A percentile compares a stretch with the other conserved stretches of the same genome.
Conservation (phyloP, 2,797 vertebrate species). For the Amazona ochrocephala region DNA sequence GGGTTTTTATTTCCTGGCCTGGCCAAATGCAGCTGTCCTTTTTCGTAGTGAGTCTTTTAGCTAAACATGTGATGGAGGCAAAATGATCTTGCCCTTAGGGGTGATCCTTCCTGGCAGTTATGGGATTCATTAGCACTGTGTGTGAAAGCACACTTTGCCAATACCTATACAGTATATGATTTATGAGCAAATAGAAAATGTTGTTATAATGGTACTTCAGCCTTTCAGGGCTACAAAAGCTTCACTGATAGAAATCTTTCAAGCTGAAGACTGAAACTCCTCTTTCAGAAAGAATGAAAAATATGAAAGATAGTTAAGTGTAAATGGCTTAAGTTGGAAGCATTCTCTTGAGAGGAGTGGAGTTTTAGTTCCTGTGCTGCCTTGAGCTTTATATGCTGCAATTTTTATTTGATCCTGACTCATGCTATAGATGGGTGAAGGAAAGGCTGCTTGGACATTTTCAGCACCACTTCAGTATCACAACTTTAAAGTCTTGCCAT, state of each 20-base stretch:
- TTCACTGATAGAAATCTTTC: not conserved
- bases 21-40: not conserved
- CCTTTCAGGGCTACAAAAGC: not conserved
- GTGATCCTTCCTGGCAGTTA: not conserved
- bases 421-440: not conserved
- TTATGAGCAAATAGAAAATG: not conserved
- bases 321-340: not conserved
- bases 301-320: not conserved
- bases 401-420: not conserved
- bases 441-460: not conserved
- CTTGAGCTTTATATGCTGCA: not conserved
- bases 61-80: not conserved
- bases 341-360: not conserved
- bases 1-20: not conserved
- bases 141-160: not conserved
- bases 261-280: not conserved
- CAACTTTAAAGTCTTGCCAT: not conserved
- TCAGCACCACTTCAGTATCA: not conserved
- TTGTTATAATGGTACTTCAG: not conserved
- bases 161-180: not conserved
- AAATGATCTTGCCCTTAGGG: not conserved
- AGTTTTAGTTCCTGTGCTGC: not conserved
- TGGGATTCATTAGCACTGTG: not conserved
- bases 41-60: not conserved
- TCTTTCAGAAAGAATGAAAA: not conserved